These are phyloP conservation scores for Drosophila lutescens DNA, from an alignment of 2,888 invertebrate species.

Conservation along the genomic window DNA sequence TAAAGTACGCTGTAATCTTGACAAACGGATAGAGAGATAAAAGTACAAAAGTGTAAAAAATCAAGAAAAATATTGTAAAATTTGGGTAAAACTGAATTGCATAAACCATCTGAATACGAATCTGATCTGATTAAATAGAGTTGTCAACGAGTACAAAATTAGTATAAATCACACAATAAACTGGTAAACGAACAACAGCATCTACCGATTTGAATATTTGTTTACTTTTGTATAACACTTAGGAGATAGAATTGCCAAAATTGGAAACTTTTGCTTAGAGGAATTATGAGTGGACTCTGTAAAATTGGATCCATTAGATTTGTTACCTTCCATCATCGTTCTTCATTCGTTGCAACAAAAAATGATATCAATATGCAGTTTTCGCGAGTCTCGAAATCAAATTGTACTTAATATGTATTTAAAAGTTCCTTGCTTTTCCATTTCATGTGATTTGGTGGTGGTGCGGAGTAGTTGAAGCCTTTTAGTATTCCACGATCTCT, in stretches of 20 bases:
- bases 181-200: conserved; percentile 36
- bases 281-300: conserved; percentile 31
- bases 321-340: conserved; percentile 8
- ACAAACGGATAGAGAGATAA: conserved; percentile 56
- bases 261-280: conserved; percentile 17
- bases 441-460: conserved; percentile 41
- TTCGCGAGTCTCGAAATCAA: conserved; percentile 28
- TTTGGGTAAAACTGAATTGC: conserved; percentile 28
- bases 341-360: conserved; percentile 24
- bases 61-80: conserved; percentile 36
- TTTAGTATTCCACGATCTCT: conserved; percentile 30
- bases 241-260: conserved; percentile 33
- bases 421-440: conserved; percentile 22
- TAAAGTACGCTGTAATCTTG: conserved; percentile 67
- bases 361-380: conserved; percentile 25
- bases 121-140: conserved; percentile 11
- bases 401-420: conserved; percentile 37
- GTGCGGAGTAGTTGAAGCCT: conserved; percentile 56
- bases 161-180: conserved; percentile 30
- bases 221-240: conserved; percentile 22
- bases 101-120: not conserved
- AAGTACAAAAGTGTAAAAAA: conserved; percentile 31
- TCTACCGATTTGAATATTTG: conserved; percentile 26
- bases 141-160: conserved; percentile 41
- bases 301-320: conserved; percentile 32